Base-by-base conservation (phyloP, 2,797 vertebrate species). In the Morus bassanus region DNA sequence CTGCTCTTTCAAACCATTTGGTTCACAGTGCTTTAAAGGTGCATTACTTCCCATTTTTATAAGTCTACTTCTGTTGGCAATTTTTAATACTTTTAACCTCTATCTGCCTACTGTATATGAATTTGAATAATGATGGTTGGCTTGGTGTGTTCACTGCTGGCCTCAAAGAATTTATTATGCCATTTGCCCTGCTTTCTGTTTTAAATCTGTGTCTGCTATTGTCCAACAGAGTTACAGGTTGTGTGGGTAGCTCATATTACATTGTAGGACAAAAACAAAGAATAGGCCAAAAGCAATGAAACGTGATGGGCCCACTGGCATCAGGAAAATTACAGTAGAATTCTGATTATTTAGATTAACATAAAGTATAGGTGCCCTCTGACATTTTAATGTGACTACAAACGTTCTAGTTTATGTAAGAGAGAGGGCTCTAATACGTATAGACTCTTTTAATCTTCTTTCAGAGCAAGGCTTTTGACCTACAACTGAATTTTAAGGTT, bases 281-380 rank as follows among this genome's bases (percentile, higher is more conserved):
- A 43, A 12, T 13, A 77, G 24, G 7, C 28, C 17, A 85, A 87
- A 82, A 79, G 43, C 56, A 78, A 1, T 67, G 51, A 53, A 90
- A 75, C 8, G 12, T 1, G 3, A 54, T 76, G 35, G 16, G 10
- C 35, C 24, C 18, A 8, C 37, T 78, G 70, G 65, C 56, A 56
- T 67, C 23, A 76, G 70, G 88, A 88, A 78, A 88, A 89, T 59
- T 51, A 18, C 31, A 41, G 37, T 70, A 39, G 22, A 90, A 93
- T 61, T 69, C 76, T 78, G 54, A 79, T 94, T 78, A 90, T 91
- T 89, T 84, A 75, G 37, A 70, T 93, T 91, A 91, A n/a, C 77
- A 89, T 90, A 53, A 93, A 87, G 25, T 80, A 33, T 84, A 64
- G 48, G 18, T 85, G 56, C 22, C 83, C 56, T 95, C 41, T 89